Evolutionary conservation across 2,888 invertebrate genomes (phyloP).

Genomic region (Lysandra coridon): DNA sequence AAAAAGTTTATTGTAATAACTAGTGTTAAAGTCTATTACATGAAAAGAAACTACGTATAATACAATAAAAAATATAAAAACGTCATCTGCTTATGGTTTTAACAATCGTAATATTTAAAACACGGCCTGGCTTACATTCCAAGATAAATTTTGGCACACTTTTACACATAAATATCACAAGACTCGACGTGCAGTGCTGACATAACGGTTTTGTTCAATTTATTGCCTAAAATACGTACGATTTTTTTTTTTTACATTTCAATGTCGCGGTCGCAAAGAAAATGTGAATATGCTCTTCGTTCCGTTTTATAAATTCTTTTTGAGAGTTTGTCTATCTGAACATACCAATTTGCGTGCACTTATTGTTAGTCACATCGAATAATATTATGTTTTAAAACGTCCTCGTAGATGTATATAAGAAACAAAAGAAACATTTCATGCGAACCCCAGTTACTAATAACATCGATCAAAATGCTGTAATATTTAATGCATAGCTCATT

Average conservation of each 20-base stretch:
- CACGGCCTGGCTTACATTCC: conserved; percentile 6
- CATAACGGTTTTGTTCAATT: conserved; percentile 8
- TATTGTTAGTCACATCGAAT: too few species aligned
- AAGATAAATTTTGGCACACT: conserved; percentile 43
- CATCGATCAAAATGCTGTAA: not conserved
- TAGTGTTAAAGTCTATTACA: too few species aligned
- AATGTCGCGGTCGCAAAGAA: not conserved
- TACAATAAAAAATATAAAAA: not conserved
- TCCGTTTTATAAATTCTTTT: not conserved
- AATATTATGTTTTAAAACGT: too few species aligned
- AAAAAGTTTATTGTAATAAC: not conserved
- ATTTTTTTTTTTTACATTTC: conserved; percentile 7
- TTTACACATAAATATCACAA: conserved; percentile 33
- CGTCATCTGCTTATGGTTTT: not conserved
- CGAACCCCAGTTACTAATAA: not conserved
- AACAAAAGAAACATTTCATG: not conserved
- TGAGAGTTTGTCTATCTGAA: not conserved
- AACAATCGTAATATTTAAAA: conserved; percentile 22
- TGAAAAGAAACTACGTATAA: too few species aligned
- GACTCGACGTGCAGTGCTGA: conserved; percentile 30
- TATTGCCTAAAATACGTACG: not conserved
- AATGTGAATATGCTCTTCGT: not conserved
- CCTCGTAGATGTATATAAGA: too few species aligned
- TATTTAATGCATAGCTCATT: not conserved
- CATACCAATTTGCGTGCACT: not conserved